Evolutionary conservation across 2,113 vertebrate genomes (phyloP).

Genomic region (Ornithorhynchus anatinus): DNA sequence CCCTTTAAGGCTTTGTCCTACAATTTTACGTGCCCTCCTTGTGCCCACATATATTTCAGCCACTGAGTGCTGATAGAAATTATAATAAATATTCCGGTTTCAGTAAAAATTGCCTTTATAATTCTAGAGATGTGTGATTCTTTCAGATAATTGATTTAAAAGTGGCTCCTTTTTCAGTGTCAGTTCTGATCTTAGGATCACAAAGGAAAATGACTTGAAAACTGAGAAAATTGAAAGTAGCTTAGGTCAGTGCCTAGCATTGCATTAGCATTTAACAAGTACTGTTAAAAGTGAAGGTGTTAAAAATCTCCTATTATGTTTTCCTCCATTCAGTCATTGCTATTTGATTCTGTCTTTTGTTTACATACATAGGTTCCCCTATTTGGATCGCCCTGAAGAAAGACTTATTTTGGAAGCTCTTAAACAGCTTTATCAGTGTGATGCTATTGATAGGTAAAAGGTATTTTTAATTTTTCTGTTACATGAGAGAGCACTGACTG

Average conservation of each 20-base stretch:
- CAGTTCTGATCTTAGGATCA: not conserved
- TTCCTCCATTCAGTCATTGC: not conserved
- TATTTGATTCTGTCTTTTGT: not conserved
- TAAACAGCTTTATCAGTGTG: slow-evolving; percentile 93
- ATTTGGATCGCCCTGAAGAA: slow-evolving; percentile 92
- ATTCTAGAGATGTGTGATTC: not conserved
- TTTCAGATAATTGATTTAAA: too few species aligned
- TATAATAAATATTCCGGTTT: not conserved
- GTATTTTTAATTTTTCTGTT: not conserved
- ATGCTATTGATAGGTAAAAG: slow-evolving; percentile 91
- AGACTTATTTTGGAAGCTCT: slow-evolving; percentile 92
- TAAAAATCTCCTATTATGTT: not conserved
- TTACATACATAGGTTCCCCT: slow-evolving; percentile 84
- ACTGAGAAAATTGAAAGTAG: not conserved
- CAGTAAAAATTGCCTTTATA: not conserved
- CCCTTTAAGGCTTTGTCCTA: slow-evolving; percentile 10
- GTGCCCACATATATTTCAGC: not conserved
- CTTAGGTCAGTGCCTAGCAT: not conserved
- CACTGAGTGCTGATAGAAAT: slow-evolving; percentile 1
- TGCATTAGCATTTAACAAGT: not conserved
- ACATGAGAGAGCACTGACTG: not conserved
- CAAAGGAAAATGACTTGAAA: not conserved
- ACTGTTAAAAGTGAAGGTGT: not conserved
- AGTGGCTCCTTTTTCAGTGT: slow-evolving; percentile 1
- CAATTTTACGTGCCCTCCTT: not conserved